Conservation (phyloP, 2,797 vertebrate species). For the Simalia tracyae region DNA sequence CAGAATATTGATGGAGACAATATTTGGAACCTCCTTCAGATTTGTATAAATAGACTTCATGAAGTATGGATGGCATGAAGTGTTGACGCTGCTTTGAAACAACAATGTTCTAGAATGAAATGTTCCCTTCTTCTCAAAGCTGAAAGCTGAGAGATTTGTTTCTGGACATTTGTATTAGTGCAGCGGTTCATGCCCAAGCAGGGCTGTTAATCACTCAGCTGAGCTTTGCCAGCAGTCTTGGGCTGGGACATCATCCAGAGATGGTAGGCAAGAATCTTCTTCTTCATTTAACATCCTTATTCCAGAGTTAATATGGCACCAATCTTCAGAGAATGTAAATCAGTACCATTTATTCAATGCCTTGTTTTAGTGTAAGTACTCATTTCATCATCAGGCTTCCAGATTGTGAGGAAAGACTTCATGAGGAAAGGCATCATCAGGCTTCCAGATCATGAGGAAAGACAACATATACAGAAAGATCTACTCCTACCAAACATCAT, state of each 20-base stretch:
- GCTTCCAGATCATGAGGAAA: not conserved
- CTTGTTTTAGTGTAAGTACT: not conserved
- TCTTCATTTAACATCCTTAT: not conserved
- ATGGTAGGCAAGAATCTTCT: not conserved
- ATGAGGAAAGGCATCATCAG: not conserved
- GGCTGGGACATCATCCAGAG: constrained; percentile 1
- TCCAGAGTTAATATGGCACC: not conserved
- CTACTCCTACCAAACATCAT: not conserved
- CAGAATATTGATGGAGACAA: not conserved
- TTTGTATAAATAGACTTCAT: constrained; percentile 7
- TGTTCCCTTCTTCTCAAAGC: not conserved
- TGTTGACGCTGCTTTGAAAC: not conserved
- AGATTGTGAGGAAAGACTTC: not conserved
- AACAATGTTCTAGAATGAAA: rapidly evolving
- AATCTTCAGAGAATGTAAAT: not conserved
- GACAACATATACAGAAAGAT: not conserved
- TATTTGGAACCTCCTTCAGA: constrained; percentile 12
- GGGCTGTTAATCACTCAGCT: not conserved
- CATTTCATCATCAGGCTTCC: no score
- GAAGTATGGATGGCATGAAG: constrained; percentile 25
- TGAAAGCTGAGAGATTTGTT: not conserved
- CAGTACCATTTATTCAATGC: not conserved
- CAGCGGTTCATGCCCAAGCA: not conserved
- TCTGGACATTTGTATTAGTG: not conserved
- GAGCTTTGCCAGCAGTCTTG: not conserved